Evolutionary conservation across 2,888 invertebrate species (phyloP).

Genomic region (Mythimna impura): DNA sequence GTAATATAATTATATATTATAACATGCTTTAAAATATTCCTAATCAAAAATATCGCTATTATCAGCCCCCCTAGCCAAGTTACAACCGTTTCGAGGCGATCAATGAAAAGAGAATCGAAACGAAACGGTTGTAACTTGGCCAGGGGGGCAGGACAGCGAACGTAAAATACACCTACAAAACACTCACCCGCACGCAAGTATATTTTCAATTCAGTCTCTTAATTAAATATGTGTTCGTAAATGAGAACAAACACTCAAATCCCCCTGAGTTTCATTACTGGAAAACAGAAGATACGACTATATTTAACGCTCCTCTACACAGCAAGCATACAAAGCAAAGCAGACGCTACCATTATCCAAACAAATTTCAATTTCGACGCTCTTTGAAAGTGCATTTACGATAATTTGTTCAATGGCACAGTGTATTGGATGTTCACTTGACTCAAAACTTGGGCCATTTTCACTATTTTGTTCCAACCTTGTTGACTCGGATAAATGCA

Average conservation of each 20-base stretch:
- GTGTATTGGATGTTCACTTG: slow-evolving; percentile 45
- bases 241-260: slow-evolving; percentile 13
- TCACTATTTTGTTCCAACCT: slow-evolving; percentile 30
- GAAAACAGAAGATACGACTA: slow-evolving; percentile 4
- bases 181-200: too few relatives aligned
- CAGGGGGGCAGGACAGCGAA: too few relatives aligned
- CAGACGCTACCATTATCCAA: background rate
- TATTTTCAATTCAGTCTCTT: slow-evolving; percentile 3
- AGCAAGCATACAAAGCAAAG: slow-evolving; percentile 6
- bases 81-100: too few relatives aligned
- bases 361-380: slow-evolving; percentile 16
- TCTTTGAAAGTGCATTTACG: slow-evolving; percentile 3
- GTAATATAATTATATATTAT: too few relatives aligned
- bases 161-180: too few relatives aligned
- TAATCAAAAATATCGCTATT: too few relatives aligned
- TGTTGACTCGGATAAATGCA: slow-evolving; percentile 45
- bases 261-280: background rate
- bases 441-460: slow-evolving; percentile 27
- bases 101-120: too few relatives aligned
- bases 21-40: too few relatives aligned
- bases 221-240: background rate
- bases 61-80: too few relatives aligned
- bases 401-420: slow-evolving; percentile 25
- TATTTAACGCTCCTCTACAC: background rate
- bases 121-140: too few relatives aligned